Evolutionary conservation across 2,888 invertebrate genomes (phyloP).

Genomic region (Tipula lateralis): DNA sequence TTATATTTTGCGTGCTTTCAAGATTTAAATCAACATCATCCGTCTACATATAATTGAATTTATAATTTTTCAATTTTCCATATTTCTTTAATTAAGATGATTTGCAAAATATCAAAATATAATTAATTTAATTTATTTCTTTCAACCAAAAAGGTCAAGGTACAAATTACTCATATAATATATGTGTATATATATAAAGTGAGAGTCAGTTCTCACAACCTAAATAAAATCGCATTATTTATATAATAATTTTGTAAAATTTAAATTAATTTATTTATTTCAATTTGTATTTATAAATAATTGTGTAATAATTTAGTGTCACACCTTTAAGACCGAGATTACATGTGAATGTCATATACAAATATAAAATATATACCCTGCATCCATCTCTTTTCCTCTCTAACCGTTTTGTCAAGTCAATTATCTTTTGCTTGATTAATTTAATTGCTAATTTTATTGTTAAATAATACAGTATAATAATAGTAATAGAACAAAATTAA

Average conservation of each 20-base stretch:
- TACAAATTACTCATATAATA: background rate
- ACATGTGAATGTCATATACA: background rate
- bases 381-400: background rate
- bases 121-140: slow-evolving; percentile 1
- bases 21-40: background rate
- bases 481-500: background rate
- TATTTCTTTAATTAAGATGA: slow-evolving; percentile 5
- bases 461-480: background rate
- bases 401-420: background rate
- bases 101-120: background rate
- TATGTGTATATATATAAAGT: background rate
- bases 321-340: background rate
- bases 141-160: background rate
- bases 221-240: slow-evolving; percentile 20
- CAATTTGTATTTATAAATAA: background rate
- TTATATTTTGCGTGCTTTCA: background rate
- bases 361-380: background rate
- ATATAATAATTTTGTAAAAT: background rate
- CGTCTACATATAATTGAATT: background rate
- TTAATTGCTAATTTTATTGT: background rate
- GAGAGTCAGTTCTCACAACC: background rate
- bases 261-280: background rate
- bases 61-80: background rate
- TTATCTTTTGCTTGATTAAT: background rate
- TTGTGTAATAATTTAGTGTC: background rate